Conservation (phyloP, 2,888 invertebrate species). For the Scaptomyza tumidula region DNA sequence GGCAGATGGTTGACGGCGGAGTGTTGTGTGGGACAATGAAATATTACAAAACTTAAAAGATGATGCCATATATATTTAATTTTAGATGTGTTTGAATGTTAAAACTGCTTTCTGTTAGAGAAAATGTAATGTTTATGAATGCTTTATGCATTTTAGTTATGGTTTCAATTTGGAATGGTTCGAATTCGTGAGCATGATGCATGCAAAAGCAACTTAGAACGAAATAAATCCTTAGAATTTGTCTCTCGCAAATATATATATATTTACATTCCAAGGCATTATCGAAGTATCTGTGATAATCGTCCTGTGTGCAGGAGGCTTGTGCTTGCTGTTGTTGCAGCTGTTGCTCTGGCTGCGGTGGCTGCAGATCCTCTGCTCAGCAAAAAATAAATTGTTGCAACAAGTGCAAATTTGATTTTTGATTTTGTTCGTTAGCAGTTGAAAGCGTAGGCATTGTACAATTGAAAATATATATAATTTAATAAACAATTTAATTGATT, state of each 20-base stretch:
- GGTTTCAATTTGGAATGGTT: conserved; percentile 8
- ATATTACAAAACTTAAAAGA: neutral
- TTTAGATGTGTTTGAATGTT: neutral
- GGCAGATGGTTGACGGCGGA: neutral
- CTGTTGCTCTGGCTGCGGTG: conserved; percentile 18
- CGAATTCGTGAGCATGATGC: conserved; percentile 21
- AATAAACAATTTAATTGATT: conserved; percentile 18
- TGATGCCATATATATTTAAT: neutral
- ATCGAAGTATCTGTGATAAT: conserved; percentile 92
- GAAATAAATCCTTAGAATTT: conserved; percentile 10
- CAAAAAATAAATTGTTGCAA: conserved; percentile 39
- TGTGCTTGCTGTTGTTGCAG: conserved; percentile 42
- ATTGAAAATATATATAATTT: conserved; percentile 36
- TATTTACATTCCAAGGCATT: conserved; percentile 91
- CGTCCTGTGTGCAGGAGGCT: conserved; percentile 88
- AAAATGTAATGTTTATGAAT: neutral
- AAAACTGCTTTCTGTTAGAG: neutral
- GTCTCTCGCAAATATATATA: conserved; percentile 27
- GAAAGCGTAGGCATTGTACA: conserved; percentile 29
- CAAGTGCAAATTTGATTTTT: conserved; percentile 35
- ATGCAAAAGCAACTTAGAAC: conserved; percentile 27
- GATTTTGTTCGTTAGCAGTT: conserved; percentile 38
- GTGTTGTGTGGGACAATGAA: neutral
- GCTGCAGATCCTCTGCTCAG: conserved; percentile 57
- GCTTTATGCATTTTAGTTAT: conserved; percentile 5